A percentile compares a stretch with the other conserved stretches of the same genome.
Conservation (phyloP, 2,888 invertebrate genomes). For the Perizoma flavofasciatum region DNA sequence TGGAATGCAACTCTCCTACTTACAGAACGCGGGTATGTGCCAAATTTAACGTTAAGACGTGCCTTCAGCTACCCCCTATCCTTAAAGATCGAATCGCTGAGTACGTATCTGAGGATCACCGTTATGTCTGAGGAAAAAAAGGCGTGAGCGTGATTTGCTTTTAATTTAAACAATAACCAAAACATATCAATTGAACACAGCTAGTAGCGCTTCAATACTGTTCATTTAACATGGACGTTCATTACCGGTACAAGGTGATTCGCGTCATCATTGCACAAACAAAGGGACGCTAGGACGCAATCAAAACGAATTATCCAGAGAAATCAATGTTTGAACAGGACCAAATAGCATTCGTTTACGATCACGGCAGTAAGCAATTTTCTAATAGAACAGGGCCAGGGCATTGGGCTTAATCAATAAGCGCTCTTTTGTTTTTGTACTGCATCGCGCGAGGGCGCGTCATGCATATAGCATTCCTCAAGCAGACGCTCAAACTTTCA, state of each 20-base stretch:
- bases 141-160: too few relatives aligned
- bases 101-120: too few relatives aligned
- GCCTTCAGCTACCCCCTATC: too few relatives aligned
- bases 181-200: slow-evolving; percentile 12
- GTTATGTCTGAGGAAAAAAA: too few relatives aligned
- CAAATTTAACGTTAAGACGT: too few relatives aligned
- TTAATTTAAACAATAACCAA: slow-evolving; percentile 6
- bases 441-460: slow-evolving; percentile 17
- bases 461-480: slow-evolving; percentile 16
- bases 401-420: slow-evolving; percentile 39
- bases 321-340: slow-evolving; percentile 48
- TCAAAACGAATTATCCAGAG: slow-evolving; percentile 41
- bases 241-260: slow-evolving; percentile 26
- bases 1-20: too few relatives aligned
- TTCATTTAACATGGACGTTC: slow-evolving; percentile 17
- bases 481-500: background rate
- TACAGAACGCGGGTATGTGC: too few relatives aligned
- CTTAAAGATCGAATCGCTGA: too few relatives aligned
- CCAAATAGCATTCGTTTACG: slow-evolving; percentile 40
- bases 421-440: slow-evolving; percentile 29
- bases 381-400: slow-evolving; percentile 40
- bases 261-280: slow-evolving; percentile 37
- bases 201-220: slow-evolving; percentile 10
- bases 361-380: slow-evolving; percentile 49
- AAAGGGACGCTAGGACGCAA: slow-evolving; percentile 40